phyloP scores from a whole-genome alignment of 1,140 invertebrate genomes.

The Hylaeus anthracinus region DNA sequence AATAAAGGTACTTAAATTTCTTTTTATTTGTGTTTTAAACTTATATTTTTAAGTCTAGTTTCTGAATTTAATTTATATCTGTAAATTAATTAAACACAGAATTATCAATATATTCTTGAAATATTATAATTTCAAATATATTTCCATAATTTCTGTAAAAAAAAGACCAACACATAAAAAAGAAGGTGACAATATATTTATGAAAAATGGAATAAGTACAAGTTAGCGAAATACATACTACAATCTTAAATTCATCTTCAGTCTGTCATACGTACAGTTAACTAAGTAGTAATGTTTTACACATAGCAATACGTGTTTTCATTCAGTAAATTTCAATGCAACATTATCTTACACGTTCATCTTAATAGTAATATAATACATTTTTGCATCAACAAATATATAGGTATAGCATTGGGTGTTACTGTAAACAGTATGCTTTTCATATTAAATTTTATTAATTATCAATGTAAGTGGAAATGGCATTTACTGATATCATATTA shows the following conservation, averaged over 20 bases:
- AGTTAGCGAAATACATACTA: slow-evolving; percentile 6
- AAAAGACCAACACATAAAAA: neutral
- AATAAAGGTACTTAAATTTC: slow-evolving; percentile 30
- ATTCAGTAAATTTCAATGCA: slow-evolving; percentile 30
- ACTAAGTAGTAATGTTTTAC: neutral
- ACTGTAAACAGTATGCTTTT: slow-evolving; percentile 12
- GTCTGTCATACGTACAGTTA: slow-evolving; percentile 21
- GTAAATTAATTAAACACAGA: slow-evolving; percentile 7
- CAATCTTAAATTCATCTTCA: slow-evolving; percentile 25
- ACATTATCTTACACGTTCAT: slow-evolving; percentile 47
- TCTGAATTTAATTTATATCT: neutral
- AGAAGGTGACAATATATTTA: slow-evolving; percentile 29
- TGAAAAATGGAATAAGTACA: slow-evolving; percentile 18
- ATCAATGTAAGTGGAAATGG: slow-evolving; percentile 17
- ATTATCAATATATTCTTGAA: neutral
- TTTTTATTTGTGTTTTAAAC: slow-evolving; percentile 28
- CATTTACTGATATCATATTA: slow-evolving; percentile 27
- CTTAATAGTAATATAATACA: slow-evolving; percentile 63
- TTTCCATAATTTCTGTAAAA: slow-evolving; percentile 3
- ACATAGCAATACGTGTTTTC: slow-evolving; percentile 25
- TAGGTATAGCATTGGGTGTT: slow-evolving; percentile 36
- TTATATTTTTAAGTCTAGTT: slow-evolving; percentile 2
- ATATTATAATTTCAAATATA: slow-evolving; percentile 9
- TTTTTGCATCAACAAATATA: slow-evolving; percentile 47
- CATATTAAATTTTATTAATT: slow-evolving; percentile 36